phyloP scores from a whole-genome alignment of 2,888 invertebrate species.

The Caenorhabditis angaria region DNA sequence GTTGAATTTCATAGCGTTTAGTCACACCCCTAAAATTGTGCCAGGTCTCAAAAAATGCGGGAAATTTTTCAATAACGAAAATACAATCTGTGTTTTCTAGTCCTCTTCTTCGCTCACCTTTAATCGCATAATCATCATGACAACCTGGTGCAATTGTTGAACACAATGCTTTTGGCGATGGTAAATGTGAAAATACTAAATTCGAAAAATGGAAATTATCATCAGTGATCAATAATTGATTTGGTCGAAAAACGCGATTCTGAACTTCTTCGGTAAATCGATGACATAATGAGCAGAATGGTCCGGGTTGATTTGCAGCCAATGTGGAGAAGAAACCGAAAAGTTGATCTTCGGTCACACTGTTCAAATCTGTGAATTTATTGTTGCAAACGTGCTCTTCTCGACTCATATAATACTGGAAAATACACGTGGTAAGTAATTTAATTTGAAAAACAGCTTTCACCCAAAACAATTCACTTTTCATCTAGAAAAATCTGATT shows the following conservation, averaged over 20 bases:
- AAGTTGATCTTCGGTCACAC: conserved; percentile 50
- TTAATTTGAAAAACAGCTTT: background rate
- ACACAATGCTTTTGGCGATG: conserved; percentile 43
- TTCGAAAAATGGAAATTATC: conserved; percentile 38
- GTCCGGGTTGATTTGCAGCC: conserved; percentile 47
- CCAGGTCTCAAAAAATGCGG: no score
- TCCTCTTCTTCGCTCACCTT: conserved; percentile 19
- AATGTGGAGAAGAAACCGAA: conserved; percentile 50
- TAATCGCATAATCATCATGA: conserved; percentile 44
- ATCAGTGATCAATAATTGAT: conserved; percentile 29
- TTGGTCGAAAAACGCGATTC: conserved; percentile 27
- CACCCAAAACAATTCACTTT: background rate
- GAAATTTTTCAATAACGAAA: no score
- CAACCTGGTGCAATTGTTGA: conserved; percentile 51
- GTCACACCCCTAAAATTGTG: no score
- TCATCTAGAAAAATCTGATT: background rate
- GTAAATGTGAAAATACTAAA: conserved; percentile 43
- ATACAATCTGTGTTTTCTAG: no score
- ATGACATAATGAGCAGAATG: conserved; percentile 54
- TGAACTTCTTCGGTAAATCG: conserved; percentile 41
- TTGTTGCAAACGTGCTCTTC: conserved; percentile 39
- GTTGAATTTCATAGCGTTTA: no score
- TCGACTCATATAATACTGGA: conserved; percentile 41
- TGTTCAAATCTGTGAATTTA: conserved; percentile 42
- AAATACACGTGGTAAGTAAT: background rate